phyloP scores from a whole-genome alignment of 2,113 vertebrate species.

The Leptobrachium leishanense region DNA sequence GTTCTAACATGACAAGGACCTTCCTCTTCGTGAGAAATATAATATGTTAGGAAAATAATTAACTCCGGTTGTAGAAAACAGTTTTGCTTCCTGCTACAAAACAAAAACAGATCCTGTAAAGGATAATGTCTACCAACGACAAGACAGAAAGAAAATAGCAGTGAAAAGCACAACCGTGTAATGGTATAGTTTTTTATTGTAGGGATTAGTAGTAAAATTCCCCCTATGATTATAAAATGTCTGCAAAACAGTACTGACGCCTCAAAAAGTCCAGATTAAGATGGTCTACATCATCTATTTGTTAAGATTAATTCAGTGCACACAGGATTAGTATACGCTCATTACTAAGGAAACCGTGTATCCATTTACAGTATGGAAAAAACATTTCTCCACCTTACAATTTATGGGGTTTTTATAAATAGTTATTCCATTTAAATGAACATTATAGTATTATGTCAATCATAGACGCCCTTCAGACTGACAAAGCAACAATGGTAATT shows the following conservation, averaged over 20 bases:
- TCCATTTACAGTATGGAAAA: no score
- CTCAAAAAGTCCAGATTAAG: not conserved
- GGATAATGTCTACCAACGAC: not conserved
- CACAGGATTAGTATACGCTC: not conserved
- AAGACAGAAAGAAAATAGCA: constrained; percentile 6
- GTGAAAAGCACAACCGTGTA: not conserved
- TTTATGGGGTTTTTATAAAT: no score
- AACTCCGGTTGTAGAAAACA: not conserved
- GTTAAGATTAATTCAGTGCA: not conserved
- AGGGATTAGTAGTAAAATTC: not conserved
- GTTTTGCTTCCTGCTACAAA: constrained; percentile 13
- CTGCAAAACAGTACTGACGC: constrained; percentile 10
- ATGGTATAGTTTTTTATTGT: constrained; percentile 3
- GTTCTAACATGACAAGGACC: not conserved
- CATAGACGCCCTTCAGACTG: no score
- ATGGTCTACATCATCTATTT: not conserved
- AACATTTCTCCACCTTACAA: no score
- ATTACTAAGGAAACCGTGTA: not conserved
- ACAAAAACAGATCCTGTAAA: not conserved
- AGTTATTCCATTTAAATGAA: no score
- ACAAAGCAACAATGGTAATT: no score
- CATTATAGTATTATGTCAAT: no score
- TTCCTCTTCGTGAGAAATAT: not conserved
- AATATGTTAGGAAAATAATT: not conserved
- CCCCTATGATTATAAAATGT: not conserved